Evolutionary conservation across 2,797 vertebrate species (phyloP), one percentile per base, ranked within the genome.

Genomic region (Knipowitschia caucasica): DNA sequence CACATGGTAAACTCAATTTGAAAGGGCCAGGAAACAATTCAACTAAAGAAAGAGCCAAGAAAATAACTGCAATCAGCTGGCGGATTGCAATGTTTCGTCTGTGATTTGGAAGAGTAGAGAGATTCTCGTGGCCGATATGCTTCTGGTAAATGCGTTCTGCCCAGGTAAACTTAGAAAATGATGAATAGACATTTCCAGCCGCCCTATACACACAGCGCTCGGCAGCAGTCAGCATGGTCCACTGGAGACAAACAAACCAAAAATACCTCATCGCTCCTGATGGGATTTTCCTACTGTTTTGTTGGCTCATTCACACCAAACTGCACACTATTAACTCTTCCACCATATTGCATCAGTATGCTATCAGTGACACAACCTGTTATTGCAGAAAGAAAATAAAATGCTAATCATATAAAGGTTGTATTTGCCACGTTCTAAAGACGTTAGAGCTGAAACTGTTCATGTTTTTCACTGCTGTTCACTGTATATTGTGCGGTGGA

Each of bases 61-160:
- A 86, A 86, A 81, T 79, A 70, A 59, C 77, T 72, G 73, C 81
- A 84, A 84, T 83, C 79, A 81, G 60, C 67, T 64, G 47, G 56
- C 50, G 73, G 75, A 84, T 82, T 83, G 80, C 74, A 81, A 77
- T 84, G 80, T 84, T 86, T 82, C 72, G 70, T 81, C 73, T 78
- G 63, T 38, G 71, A 77, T 85, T 80, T 82, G 82, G 69, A 81
- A 81, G 74, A 78, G 71, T 75, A 80, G 80, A 79, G 73, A 78
- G 63, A 84, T 84, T 85, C 62, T 66, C 49, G 56, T 53, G 56
- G 64, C 67, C 74, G 75, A 81, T 78, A 76, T 71, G 68, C 58
- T 64, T 61, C 71, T 75, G 73, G 74, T 77, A 78, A n/a, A 82
- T 82, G 74, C 30, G 59, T 84, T 82, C 71, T 77, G 73, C 77